Evolutionary conservation across 2,113 vertebrate genomes (phyloP).

Genomic region (Peromyscus californicus): DNA sequence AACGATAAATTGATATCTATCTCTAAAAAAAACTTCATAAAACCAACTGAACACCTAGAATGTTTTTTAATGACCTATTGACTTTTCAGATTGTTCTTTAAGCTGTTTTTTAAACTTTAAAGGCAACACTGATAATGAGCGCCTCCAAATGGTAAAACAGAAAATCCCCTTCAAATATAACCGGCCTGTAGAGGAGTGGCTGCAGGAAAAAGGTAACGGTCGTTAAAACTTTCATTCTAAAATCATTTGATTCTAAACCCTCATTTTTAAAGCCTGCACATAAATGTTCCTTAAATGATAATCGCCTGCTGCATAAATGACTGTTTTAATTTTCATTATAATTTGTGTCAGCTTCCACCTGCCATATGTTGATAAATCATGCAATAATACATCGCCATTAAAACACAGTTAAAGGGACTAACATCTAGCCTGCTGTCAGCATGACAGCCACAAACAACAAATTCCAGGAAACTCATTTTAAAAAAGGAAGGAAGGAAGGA

Average conservation of each 20-base stretch:
- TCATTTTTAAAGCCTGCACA: conserved; percentile 92
- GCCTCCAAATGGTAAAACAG: conserved; percentile 99
- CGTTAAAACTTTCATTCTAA: conserved; percentile 93
- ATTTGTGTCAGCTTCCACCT: conserved; percentile 92
- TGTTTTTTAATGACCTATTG: conserved; percentile 89
- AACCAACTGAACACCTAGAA: conserved; percentile 85
- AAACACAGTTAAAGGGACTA: conserved; percentile 97
- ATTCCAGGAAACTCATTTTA: conserved; percentile 77
- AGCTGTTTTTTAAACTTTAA: conserved; percentile 99
- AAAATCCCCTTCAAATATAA: conserved; percentile 99
- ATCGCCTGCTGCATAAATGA: conserved; percentile 92
- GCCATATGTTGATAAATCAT: conserved; percentile 93
- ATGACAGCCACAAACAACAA: conserved; percentile 83
- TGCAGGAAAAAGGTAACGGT: conserved; percentile 99
- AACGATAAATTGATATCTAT: conserved; percentile 81
- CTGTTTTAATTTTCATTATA: conserved; percentile 92
- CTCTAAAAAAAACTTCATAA: conserved; percentile 87
- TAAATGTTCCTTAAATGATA: conserved; percentile 93
- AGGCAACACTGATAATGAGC: conserved; percentile 99
- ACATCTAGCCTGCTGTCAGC: conserved; percentile 84
- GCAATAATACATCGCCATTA: conserved; percentile 93
- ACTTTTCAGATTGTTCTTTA: conserved; percentile 95
- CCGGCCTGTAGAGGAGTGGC: conserved; percentile 99
- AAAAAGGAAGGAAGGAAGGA: not conserved
- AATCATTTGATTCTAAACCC: conserved; percentile 91